A percentile compares a stretch with the other conserved stretches of the same genome.
Conservation (phyloP, 2,888 invertebrate genomes). For the Bruchidius siliquastri region DNA sequence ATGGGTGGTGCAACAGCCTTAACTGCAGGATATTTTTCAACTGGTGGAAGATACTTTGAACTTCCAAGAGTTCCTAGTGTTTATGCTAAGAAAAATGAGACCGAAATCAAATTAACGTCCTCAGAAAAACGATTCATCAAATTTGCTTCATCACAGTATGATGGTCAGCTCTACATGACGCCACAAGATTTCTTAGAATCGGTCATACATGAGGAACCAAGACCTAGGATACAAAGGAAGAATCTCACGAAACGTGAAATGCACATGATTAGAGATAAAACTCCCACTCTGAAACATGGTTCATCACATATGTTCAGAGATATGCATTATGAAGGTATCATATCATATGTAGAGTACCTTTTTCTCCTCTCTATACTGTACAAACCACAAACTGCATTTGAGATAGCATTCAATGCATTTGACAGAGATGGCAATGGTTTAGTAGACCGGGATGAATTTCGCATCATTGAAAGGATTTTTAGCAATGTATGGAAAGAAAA, state of each 20-base stretch:
- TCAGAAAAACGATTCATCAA: slow-evolving; percentile 87
- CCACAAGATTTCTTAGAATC: slow-evolving; percentile 97
- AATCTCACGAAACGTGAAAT: slow-evolving; percentile 68
- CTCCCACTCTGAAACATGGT: slow-evolving; percentile 73
- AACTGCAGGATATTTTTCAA: neutral
- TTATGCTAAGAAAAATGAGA: neutral
- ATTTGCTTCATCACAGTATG: slow-evolving; percentile 89
- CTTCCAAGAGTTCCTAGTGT: neutral
- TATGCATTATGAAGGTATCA: slow-evolving; percentile 85
- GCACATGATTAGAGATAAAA: slow-evolving; percentile 68
- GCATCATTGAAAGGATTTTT: slow-evolving; percentile 58
- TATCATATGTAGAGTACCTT: slow-evolving; percentile 95
- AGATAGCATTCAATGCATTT: slow-evolving; percentile 98
- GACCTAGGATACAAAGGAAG: slow-evolving; percentile 73
- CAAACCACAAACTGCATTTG: slow-evolving; percentile 95
- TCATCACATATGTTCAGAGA: slow-evolving; percentile 80
- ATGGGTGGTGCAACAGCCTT: neutral
- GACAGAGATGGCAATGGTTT: slow-evolving; percentile 95
- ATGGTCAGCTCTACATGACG: slow-evolving; percentile 94
- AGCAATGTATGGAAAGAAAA: slow-evolving; percentile 1
- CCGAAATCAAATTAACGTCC: slow-evolving; percentile 63
- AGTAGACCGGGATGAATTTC: slow-evolving; percentile 94
- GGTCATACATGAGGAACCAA: slow-evolving; percentile 87
- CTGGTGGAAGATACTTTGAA: neutral
- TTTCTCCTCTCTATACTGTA: slow-evolving; percentile 83